Evolutionary conservation across 1,140 invertebrate genomes (phyloP), one percentile per base, ranked within the genome.

Genomic region (Zaprionus davidi): DNA sequence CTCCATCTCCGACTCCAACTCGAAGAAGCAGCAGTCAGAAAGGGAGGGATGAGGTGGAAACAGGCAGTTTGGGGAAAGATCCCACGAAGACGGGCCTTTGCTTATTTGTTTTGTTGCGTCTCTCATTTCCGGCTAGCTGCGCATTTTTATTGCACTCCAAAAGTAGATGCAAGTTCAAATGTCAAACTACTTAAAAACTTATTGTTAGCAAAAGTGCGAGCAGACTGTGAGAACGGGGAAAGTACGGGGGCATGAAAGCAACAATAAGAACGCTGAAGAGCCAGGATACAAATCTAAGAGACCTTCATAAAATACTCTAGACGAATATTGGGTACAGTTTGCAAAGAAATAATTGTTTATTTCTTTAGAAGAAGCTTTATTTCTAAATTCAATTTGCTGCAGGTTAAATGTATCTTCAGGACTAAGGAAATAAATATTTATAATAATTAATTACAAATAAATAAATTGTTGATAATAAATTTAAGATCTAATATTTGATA

Each of bases 181-280:
- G 84, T 88, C 84, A 88, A 88, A 88, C 84, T 88, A 88, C 84
- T 88, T 88, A 88, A 88, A 88, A 88, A 88, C 84, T 88, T 88
- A 88, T 88, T 88, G 84, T 88, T 88, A 79, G 84, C 84, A 88
- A 81, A 88, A 88, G 80, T 83, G 79, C 81, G 64, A 51, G 46
- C 62, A 65, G 55, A 13, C 56, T 56, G 31, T 31, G 41, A 26
- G 12, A 66, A 68, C 4, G 12, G 7, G 20, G 55, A 41, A 56
- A 9, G n/a, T 17, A 9, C 9, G n/a, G 41, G 41, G n/a, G 7
- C 1, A 7, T 9, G 41, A 5, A n/a, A 7, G n/a, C 38, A 51
- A 28, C 68, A 28, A 71, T 55, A 36, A 60, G 28, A 26, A 41
- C 1, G 38, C 38, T 15, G 38, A 6, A 5, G 38, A 46, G n/a